Percentiles rank a stretch among this genome's conserved stretches.
Evolutionary conservation across 2,888 invertebrate species (phyloP).

Genomic region (Ectropis crepuscularia): DNA sequence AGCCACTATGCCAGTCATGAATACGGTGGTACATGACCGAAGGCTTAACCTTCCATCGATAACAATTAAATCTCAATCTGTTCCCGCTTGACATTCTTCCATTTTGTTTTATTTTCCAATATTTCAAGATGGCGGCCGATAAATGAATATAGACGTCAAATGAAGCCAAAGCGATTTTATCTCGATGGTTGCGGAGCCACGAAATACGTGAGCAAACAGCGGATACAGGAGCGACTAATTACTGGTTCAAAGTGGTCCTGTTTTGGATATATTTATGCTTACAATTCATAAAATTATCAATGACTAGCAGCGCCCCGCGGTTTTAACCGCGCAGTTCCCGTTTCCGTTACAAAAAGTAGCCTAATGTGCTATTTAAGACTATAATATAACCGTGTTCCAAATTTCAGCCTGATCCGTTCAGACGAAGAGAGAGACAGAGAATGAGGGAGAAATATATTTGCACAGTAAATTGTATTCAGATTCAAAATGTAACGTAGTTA

Average conservation of each 20-base stretch:
- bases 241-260: background rate
- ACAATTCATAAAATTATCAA: no score
- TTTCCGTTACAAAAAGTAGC: background rate
- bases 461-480: no score
- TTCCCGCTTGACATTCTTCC: slow-evolving; percentile 57
- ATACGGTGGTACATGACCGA: background rate
- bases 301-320: no score
- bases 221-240: background rate
- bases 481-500: no score
- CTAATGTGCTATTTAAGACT: background rate
- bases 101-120: slow-evolving; percentile 42
- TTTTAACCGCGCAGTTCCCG: no score
- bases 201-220: slow-evolving; percentile 15
- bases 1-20: no score
- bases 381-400: no score
- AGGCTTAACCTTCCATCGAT: slow-evolving; percentile 25
- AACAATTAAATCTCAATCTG: slow-evolving; percentile 48
- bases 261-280: no score
- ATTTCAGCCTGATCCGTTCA: no score
- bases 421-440: no score
- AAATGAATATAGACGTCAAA: slow-evolving; percentile 72
- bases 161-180: slow-evolving; percentile 57
- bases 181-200: slow-evolving; percentile 59
- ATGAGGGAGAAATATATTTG: no score
- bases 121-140: slow-evolving; percentile 68